Base-by-base conservation (phyloP, 2,113 vertebrate species). In the Tragulus kanchil region DNA sequence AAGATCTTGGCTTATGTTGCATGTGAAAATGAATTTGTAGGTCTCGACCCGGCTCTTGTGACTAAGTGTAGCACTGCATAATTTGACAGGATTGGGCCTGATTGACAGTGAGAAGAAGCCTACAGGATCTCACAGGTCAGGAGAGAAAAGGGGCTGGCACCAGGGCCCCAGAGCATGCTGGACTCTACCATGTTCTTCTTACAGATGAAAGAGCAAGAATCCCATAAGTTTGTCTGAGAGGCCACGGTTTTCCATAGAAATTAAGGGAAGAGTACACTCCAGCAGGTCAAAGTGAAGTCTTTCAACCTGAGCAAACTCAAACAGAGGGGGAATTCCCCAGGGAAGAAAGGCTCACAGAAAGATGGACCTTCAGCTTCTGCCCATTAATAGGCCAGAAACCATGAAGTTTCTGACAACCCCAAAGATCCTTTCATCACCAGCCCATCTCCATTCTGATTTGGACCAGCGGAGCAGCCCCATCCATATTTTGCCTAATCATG, bases 11-110 rank as follows among this genome's bases (percentile, higher is more conserved):
- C 81, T 97, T 95, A 91, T 91, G 90, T 90, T 85, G 92, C 88
- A 89, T 86, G 88, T 96, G 96, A 96, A 97, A 97, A 98, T 97
- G 92, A 97, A 89, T 90, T 95, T 97, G 90, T 94, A 77, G 96
- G 90, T 96, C 87, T 97, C 93, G 97, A 81, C 82, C 93, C 1
- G 0, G 50, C 85, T 97, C 79, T 96, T 42, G 54, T 92, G 85
- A 75, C 82, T 93, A 83, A 94, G 65, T 75, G 28, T 94, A 94
- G 45, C 89, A 65, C 92, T 85, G 95, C 71, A 96, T 97, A 89
- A 97, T 96, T 96, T 92, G 93, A 94, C 88, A 93, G 62, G 4
- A 75, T 89, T 84, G 61, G 54, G 67, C 82, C 64, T 97, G 97
- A 97, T 89, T 96, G 97, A 94, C 96, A 96, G 84, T 85, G 65